phyloP scores from a whole-genome alignment of 2,888 invertebrate species.

The Cybosia mesomella region DNA sequence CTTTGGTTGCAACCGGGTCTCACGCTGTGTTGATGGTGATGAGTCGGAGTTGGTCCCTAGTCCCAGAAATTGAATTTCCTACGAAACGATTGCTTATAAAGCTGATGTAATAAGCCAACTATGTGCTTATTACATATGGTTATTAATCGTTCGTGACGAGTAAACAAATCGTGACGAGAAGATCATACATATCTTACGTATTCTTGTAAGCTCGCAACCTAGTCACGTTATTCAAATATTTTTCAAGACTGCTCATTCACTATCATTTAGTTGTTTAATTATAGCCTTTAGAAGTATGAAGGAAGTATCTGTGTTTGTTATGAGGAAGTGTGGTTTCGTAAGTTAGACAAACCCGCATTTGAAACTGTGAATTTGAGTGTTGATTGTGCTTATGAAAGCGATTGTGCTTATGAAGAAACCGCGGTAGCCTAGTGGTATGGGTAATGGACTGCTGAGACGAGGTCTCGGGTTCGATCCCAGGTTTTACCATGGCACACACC shows the following conservation, averaged over 20 bases:
- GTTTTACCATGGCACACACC: too few species aligned
- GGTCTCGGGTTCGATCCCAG: too few species aligned
- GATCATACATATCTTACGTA: constrained; percentile 31
- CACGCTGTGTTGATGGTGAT: too few species aligned
- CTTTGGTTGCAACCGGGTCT: too few species aligned
- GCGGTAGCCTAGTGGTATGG: too few species aligned
- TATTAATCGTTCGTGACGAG: constrained; percentile 36
- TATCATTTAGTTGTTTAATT: constrained; percentile 9
- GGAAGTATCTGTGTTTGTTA: constrained; percentile 10
- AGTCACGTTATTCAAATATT: constrained; percentile 36
- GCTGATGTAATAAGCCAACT: not conserved
- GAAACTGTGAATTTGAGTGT: not conserved
- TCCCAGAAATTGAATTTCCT: too few species aligned
- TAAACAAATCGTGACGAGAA: constrained; percentile 39
- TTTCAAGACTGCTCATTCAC: constrained; percentile 12
- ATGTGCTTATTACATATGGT: constrained; percentile 4
- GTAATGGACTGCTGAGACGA: too few species aligned
- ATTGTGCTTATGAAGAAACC: too few species aligned
- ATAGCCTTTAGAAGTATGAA: not conserved
- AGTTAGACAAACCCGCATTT: not conserved
- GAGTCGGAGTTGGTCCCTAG: too few species aligned
- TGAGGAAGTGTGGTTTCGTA: constrained; percentile 9
- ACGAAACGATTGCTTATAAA: too few species aligned
- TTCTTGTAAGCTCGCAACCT: constrained; percentile 16
- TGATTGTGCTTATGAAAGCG: not conserved